phyloP scores from a whole-genome alignment of 2,113 vertebrate species.

The Sturnira hondurensis region DNA sequence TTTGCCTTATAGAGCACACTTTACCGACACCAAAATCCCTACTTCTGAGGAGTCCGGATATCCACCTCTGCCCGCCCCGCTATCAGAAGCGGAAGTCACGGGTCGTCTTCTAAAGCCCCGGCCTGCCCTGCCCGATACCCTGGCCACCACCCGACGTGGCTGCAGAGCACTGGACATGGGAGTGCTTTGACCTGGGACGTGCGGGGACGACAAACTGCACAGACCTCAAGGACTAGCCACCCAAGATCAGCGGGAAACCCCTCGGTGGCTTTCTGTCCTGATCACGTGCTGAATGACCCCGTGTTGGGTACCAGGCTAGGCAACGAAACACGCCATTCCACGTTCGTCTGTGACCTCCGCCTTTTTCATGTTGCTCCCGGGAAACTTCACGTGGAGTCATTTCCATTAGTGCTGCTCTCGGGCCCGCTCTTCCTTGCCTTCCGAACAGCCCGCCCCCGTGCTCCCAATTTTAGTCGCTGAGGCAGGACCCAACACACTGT shows the following conservation, averaged over 20 bases:
- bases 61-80: fast-evolving
- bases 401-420: fast-evolving
- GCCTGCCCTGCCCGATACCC: no score
- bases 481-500: neutral
- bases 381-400: fast-evolving
- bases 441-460: neutral
- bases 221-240: neutral
- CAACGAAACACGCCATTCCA: neutral
- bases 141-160: no score
- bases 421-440: neutral
- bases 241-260: fast-evolving
- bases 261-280: neutral
- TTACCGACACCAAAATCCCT: neutral
- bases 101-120: no score
- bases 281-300: fast-evolving
- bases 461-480: neutral
- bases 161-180: fast-evolving
- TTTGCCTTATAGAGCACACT: fast-evolving
- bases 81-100: fast-evolving
- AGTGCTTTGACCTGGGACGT: fast-evolving
- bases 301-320: neutral
- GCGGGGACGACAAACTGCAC: neutral
- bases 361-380: neutral
- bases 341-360: no score
- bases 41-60: neutral